A percentile compares a stretch with the other conserved stretches of the same genome.
These are phyloP conservation scores for Notolepis coatsorum DNA, from an alignment of 2,797 vertebrate genomes.

Conservation along the genomic window DNA sequence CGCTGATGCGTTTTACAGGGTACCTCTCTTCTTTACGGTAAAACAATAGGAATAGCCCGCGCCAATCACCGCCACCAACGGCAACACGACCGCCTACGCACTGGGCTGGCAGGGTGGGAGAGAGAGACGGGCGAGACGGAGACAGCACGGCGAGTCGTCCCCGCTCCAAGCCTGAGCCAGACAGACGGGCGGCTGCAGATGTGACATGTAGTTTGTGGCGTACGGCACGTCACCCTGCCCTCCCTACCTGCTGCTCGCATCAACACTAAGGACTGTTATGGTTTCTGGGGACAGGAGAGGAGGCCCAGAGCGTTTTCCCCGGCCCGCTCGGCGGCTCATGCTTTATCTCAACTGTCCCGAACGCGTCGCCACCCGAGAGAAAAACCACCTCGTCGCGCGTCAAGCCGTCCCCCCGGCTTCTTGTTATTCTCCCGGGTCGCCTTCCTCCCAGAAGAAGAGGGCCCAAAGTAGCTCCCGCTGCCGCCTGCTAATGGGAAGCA, in stretches of 20 bases:
- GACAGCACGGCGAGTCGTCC: constrained; percentile 26
- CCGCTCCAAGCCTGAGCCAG: constrained; percentile 28
- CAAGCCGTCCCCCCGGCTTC: background rate
- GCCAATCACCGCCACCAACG: constrained; percentile 39
- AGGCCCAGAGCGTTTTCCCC: constrained; percentile 16
- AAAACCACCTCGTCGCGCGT: constrained; percentile 16
- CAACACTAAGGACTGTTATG: constrained; percentile 53
- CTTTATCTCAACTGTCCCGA: constrained; percentile 57
- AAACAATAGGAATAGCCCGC: constrained; percentile 38
- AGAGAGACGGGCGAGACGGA: constrained; percentile 2
- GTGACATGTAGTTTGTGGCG: constrained; percentile 42
- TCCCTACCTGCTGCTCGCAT: constrained; percentile 64
- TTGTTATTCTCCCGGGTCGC: constrained; percentile 32
- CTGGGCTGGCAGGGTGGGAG: constrained; percentile 15
- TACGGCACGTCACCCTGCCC: constrained; percentile 48
- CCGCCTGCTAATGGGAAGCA: constrained; percentile 17
- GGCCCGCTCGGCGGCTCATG: constrained; percentile 15
- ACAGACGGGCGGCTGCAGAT: constrained; percentile 19
- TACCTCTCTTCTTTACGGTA: constrained; percentile 34
- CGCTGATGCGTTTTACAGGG: constrained; percentile 60
- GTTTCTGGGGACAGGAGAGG: constrained; percentile 47
- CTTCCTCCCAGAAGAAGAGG: constrained; percentile 31
- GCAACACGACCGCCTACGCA: constrained; percentile 16
- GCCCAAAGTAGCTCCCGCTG: constrained; percentile 16
- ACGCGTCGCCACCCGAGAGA: constrained; percentile 7